phyloP scores from a whole-genome alignment of 2,797 vertebrate genomes.

The Amphiprion clarkii region DNA sequence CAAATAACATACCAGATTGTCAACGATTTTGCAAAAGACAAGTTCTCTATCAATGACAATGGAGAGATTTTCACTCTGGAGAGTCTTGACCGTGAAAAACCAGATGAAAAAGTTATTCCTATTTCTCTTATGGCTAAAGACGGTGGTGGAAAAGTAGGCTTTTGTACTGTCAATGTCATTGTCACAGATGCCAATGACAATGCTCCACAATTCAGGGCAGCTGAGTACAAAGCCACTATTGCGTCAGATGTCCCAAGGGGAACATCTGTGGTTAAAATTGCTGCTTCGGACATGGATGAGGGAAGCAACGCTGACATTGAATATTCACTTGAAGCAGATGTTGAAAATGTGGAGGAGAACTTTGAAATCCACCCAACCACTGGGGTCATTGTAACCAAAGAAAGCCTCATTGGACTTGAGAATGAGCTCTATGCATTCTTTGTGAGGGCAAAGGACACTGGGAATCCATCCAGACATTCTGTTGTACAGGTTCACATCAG shows the following conservation, averaged over 20 bases:
- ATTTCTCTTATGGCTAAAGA: conserved; percentile 95
- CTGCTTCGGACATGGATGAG: conserved; percentile 96
- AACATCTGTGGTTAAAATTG: conserved; percentile 90
- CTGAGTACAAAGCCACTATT: conserved; percentile 92
- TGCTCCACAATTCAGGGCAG: conserved; percentile 94
- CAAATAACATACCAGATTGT: conserved; percentile 92
- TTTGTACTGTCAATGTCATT: conserved; percentile 95
- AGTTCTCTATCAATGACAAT: conserved; percentile 91
- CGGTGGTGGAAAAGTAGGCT: conserved; percentile 94
- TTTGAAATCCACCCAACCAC: conserved; percentile 93
- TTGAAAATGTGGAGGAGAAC: conserved; percentile 93
- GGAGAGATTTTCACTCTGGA: conserved; percentile 93
- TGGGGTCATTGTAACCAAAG: conserved; percentile 93
- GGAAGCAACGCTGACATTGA: conserved; percentile 96
- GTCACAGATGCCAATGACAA: conserved; percentile 98
- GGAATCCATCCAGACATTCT: conserved; percentile 89
- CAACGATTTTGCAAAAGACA: conserved; percentile 95
- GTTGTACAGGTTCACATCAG: conserved; percentile 92
- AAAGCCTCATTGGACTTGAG: conserved; percentile 97
- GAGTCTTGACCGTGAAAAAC: conserved; percentile 94
- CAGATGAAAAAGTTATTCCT: conserved; percentile 92
- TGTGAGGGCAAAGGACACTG: conserved; percentile 92
- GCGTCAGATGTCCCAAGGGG: conserved; percentile 91
- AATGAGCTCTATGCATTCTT: conserved; percentile 93
- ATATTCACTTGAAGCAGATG: conserved; percentile 92